phyloP scores from a whole-genome alignment of 1,140 invertebrate species.

The Aphidius ervi region DNA sequence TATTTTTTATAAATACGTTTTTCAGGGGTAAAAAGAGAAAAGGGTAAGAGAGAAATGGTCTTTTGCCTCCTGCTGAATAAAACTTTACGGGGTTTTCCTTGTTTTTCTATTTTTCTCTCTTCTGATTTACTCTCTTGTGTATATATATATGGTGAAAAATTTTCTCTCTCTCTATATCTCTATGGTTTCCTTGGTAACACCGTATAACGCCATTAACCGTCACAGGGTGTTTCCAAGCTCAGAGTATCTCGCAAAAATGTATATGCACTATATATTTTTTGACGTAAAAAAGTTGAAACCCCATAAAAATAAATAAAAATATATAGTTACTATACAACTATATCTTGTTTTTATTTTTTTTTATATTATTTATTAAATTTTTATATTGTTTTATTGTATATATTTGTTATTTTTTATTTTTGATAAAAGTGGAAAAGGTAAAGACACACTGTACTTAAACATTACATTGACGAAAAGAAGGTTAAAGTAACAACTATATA shows the following conservation, averaged over 20 bases:
- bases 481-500: no score
- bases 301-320: slow-evolving; percentile 51
- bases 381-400: no score
- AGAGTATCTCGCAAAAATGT: slow-evolving; percentile 24
- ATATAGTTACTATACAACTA: no score
- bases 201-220: slow-evolving; percentile 50
- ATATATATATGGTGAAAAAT: not conserved
- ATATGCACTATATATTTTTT: slow-evolving; percentile 18
- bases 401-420: no score
- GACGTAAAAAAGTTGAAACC: slow-evolving; percentile 33
- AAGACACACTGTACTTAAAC: not conserved
- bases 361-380: no score
- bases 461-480: no score
- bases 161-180: slow-evolving; percentile 29
- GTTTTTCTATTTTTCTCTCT: slow-evolving; percentile 2
- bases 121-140: no score
- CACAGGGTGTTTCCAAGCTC: slow-evolving; percentile 30
- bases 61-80: slow-evolving; percentile 12
- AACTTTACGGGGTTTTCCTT: slow-evolving; percentile 19
- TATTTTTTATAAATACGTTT: slow-evolving; percentile 48
- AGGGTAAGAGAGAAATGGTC: not conserved
- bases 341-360: no score
- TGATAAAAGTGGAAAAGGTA: not conserved
- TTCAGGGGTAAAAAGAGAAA: slow-evolving; percentile 28
- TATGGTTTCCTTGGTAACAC: slow-evolving; percentile 47